Percentiles rank a stretch among this genome's conserved stretches.
phyloP scores from a whole-genome alignment of 2,888 invertebrate species.

The Opisthograptis luteolata region DNA sequence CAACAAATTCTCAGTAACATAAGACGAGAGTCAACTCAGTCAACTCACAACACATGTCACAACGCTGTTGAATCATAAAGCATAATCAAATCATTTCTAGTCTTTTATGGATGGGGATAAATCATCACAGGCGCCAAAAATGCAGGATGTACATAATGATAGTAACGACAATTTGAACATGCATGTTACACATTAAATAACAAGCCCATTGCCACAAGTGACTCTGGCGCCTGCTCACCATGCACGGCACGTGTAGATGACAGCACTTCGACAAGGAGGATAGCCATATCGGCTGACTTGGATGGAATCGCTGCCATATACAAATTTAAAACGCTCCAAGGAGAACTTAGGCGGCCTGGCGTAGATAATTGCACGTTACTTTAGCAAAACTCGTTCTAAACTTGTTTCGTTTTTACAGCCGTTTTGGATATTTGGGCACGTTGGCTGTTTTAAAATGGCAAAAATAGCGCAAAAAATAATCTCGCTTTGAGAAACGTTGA shows the following conservation, averaged over 20 bases:
- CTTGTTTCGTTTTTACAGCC: conserved; percentile 24
- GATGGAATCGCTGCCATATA: conserved; percentile 27
- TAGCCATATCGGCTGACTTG: conserved; percentile 50
- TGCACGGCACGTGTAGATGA: conserved; percentile 60
- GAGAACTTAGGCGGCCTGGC: conserved; percentile 22
- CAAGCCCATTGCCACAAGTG: conserved; percentile 53
- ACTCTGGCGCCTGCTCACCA: conserved; percentile 48
- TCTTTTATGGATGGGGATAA: conserved; percentile 8
- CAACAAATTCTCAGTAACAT: conserved; percentile 4
- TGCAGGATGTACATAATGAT: too few species aligned
- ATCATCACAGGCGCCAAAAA: conserved; percentile 14
- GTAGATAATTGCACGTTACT: conserved; percentile 35
- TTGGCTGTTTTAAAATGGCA: background rate
- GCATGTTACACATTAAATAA: conserved; percentile 47
- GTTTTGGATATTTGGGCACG: conserved; percentile 19
- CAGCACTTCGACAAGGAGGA: conserved; percentile 56
- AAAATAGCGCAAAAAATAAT: conserved; percentile 5
- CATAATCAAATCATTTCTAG: background rate
- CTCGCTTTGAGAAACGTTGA: background rate
- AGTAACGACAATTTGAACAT: conserved; percentile 22
- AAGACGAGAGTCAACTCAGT: conserved; percentile 4
- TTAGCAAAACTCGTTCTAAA: conserved; percentile 33
- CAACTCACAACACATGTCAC: too few species aligned
- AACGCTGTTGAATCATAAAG: conserved; percentile 13
- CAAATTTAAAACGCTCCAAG: conserved; percentile 26